Evolutionary conservation across 1,140 invertebrate genomes (phyloP), one percentile per base, ranked within the genome.

Genomic region (Goniozus legneri): DNA sequence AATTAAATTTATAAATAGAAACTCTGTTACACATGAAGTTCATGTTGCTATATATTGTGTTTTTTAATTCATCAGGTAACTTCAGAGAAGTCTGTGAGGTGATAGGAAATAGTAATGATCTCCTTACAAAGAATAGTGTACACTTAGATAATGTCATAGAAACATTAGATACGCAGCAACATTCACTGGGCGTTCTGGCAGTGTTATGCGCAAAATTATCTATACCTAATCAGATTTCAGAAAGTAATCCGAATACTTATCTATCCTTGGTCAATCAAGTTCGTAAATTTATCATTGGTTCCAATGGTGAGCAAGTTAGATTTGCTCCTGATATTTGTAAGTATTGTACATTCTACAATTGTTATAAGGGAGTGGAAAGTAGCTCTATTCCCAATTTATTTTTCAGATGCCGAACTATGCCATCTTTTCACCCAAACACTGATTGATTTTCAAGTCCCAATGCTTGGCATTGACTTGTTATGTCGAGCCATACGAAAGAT

Each of bases 101-200:
- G 54, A 82, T 95, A 54, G 81, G 76, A 30, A 93, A 94, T 67
- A 88, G 84, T 34, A 81, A 82, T 35, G 89, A 94, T 34, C 75
- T 88, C 1, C 73, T 95, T n/a, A 73, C 84, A 32, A 87, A 91
- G 62, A 92, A 94, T 77, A 80, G 79, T 53, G 83, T 83, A 47
- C 89, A 93, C 67, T 76, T 96, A 49, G 91, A 92, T 65, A 94
- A 87, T 73, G 91, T 94, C 14, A 76, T 95, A 53, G 90, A 91
- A 67, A 93, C 91, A 2, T 76, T 96, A 14, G 89, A 95, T 71
- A 73, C 91, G 24, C 89, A 93, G 62, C 88, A 94, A 63, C 90
- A 95, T 76, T 92, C 91, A 12, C 72, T 95, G 14, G 91, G 91
- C 15, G 84, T 92, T 36, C 70, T 95, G 20, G 88, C 88, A 42